phyloP scores from a whole-genome alignment of 2,888 invertebrate genomes.

The Agonopterix subpropinquella region DNA sequence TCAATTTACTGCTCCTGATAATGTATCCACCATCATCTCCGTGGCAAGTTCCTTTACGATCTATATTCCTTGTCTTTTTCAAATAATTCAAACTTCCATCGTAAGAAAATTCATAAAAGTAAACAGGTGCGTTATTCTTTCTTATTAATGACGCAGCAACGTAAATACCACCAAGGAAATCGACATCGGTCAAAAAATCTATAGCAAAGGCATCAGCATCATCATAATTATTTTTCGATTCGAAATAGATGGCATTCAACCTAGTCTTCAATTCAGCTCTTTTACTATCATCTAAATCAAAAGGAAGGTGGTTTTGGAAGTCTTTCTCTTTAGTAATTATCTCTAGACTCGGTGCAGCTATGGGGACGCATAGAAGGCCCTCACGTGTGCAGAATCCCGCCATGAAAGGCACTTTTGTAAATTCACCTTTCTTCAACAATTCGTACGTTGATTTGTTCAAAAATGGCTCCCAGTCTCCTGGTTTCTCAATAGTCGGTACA shows the following conservation, averaged over 20 bases:
- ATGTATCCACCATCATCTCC: constrained; percentile 78
- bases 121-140: constrained; percentile 58
- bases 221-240: constrained; percentile 36
- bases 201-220: constrained; percentile 55
- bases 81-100: constrained; percentile 70
- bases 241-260: constrained; percentile 61
- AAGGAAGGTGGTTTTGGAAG: constrained; percentile 47
- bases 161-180: constrained; percentile 54
- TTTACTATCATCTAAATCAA: constrained; percentile 32
- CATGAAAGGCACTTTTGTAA: constrained; percentile 64
- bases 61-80: constrained; percentile 55
- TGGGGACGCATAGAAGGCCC: constrained; percentile 48
- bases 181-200: constrained; percentile 67
- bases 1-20: constrained; percentile 47
- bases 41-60: constrained; percentile 73
- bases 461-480: constrained; percentile 61
- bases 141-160: constrained; percentile 44
- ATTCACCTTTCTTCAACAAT: constrained; percentile 50
- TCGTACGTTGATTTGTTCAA: constrained; percentile 52
- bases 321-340: constrained; percentile 32
- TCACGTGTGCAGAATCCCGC: constrained; percentile 65
- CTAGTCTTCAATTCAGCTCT: constrained; percentile 32
- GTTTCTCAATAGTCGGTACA: constrained; percentile 56
- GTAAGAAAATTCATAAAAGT: constrained; percentile 76
- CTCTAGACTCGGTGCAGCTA: constrained; percentile 21